phyloP scores from a whole-genome alignment of 2,888 invertebrate species.

The Cryptocephalus primarius region DNA sequence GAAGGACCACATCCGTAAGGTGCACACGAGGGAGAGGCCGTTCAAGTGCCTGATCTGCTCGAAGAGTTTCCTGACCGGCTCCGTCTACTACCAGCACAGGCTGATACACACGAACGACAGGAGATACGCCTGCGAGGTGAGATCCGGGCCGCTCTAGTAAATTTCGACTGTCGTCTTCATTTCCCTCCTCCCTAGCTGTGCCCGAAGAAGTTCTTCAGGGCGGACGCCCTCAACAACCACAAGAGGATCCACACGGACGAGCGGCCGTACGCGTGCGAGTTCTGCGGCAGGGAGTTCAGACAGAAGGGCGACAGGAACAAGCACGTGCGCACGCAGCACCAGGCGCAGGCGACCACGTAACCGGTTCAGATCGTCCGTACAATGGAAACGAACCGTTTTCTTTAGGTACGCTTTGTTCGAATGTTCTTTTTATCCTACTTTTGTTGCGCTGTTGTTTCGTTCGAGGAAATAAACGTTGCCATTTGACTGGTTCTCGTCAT shows the following conservation, averaged over 20 bases:
- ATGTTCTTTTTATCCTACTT: too few species aligned
- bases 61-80: constrained; percentile 51
- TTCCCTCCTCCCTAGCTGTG: constrained; percentile 38
- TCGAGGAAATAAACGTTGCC: too few species aligned
- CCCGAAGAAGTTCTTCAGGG: constrained; percentile 51
- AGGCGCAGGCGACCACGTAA: constrained; percentile 10
- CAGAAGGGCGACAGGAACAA: constrained; percentile 49
- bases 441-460: too few species aligned
- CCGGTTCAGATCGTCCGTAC: background rate
- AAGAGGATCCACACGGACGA: constrained; percentile 52
- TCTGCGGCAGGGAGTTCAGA: constrained; percentile 42
- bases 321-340: constrained; percentile 45
- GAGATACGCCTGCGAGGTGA: constrained; percentile 50
- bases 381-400: too few species aligned
- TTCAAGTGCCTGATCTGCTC: constrained; percentile 50
- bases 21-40: constrained; percentile 52
- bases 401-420: too few species aligned
- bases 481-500: too few species aligned
- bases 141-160: constrained; percentile 1
- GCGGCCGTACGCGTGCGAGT: constrained; percentile 43
- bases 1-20: constrained; percentile 52
- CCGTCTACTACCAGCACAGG: constrained; percentile 52
- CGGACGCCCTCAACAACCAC: constrained; percentile 52
- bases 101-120: constrained; percentile 52
- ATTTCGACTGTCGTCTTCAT: too few species aligned